Base-by-base conservation (phyloP, 2,113 vertebrate genomes). In the Lycaon pictus region DNA sequence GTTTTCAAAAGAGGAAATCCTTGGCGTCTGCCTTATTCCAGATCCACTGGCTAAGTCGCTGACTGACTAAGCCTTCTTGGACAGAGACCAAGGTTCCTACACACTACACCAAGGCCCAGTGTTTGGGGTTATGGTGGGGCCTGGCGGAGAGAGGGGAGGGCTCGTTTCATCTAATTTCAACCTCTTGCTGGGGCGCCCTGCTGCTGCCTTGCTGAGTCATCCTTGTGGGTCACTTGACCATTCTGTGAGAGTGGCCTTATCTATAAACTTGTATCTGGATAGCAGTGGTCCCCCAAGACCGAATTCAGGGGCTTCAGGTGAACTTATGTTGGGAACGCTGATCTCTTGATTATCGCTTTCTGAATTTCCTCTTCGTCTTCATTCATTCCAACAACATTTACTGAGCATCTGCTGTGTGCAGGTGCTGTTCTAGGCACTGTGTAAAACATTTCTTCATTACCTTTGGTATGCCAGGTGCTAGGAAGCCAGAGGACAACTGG, bases 1-100 rank as follows among this genome's bases (percentile, higher is more conserved):
- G 88, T 96, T 95, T 97, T 84, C 82, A 8, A n/a, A 60, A 74
- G 62, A 96, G 77, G 72, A 80, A 95, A 83, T 74, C 77, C 53
- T 84, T 43, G 94, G 95, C 16, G 0, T 93, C 76, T 91, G 76
- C 51, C 43, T 85, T 55, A 32, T 63, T 95, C 76, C 76, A 83
- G 77, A 77, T 67, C 77, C 23, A 12, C 53, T 32, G 60, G 48
- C 55, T 58, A 27, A n/a, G 43, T 81, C 53, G 1, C 17, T 80
- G 29, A 29, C 53, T 84, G 71, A 53, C 56, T 93, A 80, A 92
- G 63, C 25, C 32, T 0, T 88, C 53, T 58, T 94, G 96, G 95
- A 58, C 0, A 2, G 32, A 51, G 51, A 69, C 90, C 93, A 81
- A 60, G 80, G n/a, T 67, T 76, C 7, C 3, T 19, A 7, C 17